phyloP scores from a whole-genome alignment of 2,888 invertebrate species.

The Caenorhabditis becei region DNA sequence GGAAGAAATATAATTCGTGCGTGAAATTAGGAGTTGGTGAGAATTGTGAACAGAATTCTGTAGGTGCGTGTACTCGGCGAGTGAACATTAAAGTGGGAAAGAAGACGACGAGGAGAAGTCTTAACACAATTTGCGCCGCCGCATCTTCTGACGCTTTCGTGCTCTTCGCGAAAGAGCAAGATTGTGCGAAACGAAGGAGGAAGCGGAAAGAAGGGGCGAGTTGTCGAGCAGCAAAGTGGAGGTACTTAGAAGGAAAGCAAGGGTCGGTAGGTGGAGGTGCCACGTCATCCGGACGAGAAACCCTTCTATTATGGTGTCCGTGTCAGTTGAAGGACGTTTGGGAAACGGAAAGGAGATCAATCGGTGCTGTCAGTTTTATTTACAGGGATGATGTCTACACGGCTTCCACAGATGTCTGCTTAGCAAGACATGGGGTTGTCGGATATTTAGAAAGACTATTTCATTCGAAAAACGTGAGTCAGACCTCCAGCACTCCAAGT shows the following conservation, averaged over 20 bases:
- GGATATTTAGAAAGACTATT: no score
- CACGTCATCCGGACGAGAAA: slow-evolving; percentile 18
- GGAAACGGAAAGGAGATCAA: neutral
- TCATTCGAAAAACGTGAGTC: no score
- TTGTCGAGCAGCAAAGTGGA: slow-evolving; percentile 24
- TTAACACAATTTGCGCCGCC: slow-evolving; percentile 57
- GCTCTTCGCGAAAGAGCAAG: slow-evolving; percentile 32
- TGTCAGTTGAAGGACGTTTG: slow-evolving; percentile 27
- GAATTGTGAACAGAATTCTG: slow-evolving; percentile 10
- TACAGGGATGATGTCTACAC: slow-evolving; percentile 5
- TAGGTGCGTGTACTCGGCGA: neutral
- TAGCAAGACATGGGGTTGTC: no score
- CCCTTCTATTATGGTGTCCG: slow-evolving; percentile 32
- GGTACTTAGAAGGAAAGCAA: slow-evolving; percentile 32
- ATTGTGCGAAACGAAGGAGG: slow-evolving; percentile 27
- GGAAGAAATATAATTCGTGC: neutral
- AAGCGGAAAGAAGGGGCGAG: slow-evolving; percentile 16
- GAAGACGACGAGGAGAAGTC: slow-evolving; percentile 39
- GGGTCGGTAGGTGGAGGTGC: slow-evolving; percentile 9
- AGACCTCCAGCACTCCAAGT: neutral
- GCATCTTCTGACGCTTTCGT: slow-evolving; percentile 38
- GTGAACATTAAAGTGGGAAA: slow-evolving; percentile 33
- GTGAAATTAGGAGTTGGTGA: no score
- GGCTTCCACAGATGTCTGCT: neutral
- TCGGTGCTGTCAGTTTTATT: slow-evolving; percentile 10